These are phyloP conservation scores for Encarsia formosa DNA, from an alignment of 2,888 invertebrate species.

Conservation along the genomic window DNA sequence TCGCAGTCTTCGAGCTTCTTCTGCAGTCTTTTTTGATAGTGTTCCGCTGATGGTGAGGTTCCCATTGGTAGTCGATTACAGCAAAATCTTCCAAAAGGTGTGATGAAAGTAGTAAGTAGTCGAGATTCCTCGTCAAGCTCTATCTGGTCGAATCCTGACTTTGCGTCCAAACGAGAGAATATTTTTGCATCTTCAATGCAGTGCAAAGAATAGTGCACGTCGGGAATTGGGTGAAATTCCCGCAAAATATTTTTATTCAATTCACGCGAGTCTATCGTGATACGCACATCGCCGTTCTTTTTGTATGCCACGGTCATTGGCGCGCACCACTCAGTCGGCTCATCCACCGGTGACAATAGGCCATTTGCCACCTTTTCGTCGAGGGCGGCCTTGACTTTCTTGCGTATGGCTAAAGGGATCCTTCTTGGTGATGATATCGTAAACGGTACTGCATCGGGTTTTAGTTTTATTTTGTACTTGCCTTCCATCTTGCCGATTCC, in stretches of 20 bases:
- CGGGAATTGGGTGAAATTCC: slow-evolving; percentile 31
- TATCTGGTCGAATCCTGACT: slow-evolving; percentile 27
- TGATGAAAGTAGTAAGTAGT: slow-evolving; percentile 28
- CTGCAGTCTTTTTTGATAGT: slow-evolving; percentile 19
- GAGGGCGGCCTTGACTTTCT: slow-evolving; percentile 7
- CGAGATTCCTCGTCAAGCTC: slow-evolving; percentile 23
- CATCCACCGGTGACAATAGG: slow-evolving; percentile 36
- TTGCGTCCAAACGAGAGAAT: slow-evolving; percentile 33
- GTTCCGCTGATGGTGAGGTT: slow-evolving; percentile 27
- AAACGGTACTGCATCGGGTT: not conserved
- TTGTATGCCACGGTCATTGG: slow-evolving; percentile 41
- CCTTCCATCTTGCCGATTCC: not conserved
- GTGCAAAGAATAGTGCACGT: slow-evolving; percentile 33
- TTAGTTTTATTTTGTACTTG: not conserved
- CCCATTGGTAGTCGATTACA: slow-evolving; percentile 30
- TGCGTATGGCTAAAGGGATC: not conserved
- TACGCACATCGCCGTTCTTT: slow-evolving; percentile 23
- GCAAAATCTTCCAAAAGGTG: slow-evolving; percentile 27
- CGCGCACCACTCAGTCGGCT: slow-evolving; percentile 41
- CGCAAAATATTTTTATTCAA: slow-evolving; percentile 33
- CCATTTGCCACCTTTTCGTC: slow-evolving; percentile 31
- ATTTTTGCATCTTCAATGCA: slow-evolving; percentile 29
- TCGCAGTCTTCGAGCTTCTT: slow-evolving; percentile 19
- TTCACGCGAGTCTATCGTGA: slow-evolving; percentile 36
- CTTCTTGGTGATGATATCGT: not conserved